These are phyloP conservation scores for Buathra laborator DNA, from an alignment of 2,888 invertebrate species.

Conservation along the genomic window DNA sequence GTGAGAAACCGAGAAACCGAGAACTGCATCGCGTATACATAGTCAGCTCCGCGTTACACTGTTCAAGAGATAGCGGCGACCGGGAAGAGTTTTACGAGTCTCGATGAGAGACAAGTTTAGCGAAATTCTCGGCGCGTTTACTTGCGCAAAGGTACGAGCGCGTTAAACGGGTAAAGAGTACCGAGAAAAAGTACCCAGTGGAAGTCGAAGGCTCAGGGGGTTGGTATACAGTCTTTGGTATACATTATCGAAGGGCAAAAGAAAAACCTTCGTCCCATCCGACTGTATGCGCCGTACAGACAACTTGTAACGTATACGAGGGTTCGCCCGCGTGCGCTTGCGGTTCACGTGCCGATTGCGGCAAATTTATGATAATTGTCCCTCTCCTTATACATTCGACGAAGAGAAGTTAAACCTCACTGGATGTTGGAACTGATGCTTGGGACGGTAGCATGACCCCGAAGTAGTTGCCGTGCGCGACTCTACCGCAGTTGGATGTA, in stretches of 20 bases:
- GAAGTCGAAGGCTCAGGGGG: neutral
- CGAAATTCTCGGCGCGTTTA: too few species aligned
- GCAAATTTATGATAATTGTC: constrained; percentile 83
- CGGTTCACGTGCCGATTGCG: constrained; percentile 73
- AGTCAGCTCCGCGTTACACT: too few species aligned
- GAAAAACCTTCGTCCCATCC: constrained; percentile 56
- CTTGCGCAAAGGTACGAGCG: too few species aligned
- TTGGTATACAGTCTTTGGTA: neutral
- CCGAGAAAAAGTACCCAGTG: neutral
- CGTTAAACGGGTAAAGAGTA: too few species aligned
- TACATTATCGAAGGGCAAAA: constrained; percentile 5
- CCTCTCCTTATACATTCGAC: constrained; percentile 67
- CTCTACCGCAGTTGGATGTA: constrained; percentile 10
- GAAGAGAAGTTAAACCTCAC: constrained; percentile 69
- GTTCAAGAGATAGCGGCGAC: neutral
- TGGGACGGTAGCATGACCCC: constrained; percentile 43
- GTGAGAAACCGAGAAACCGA: too few species aligned
- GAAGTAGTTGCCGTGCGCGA: constrained; percentile 42
- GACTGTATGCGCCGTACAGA: constrained; percentile 64
- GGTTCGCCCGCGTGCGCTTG: neutral
- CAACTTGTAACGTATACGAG: neutral
- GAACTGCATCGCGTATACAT: too few species aligned
- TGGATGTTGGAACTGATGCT: constrained; percentile 16
- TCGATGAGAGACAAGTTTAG: neutral
- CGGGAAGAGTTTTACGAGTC: constrained; percentile 11